These are phyloP conservation scores for Equus quagga DNA, from an alignment of 2,113 vertebrate species.

Conservation along the genomic window DNA sequence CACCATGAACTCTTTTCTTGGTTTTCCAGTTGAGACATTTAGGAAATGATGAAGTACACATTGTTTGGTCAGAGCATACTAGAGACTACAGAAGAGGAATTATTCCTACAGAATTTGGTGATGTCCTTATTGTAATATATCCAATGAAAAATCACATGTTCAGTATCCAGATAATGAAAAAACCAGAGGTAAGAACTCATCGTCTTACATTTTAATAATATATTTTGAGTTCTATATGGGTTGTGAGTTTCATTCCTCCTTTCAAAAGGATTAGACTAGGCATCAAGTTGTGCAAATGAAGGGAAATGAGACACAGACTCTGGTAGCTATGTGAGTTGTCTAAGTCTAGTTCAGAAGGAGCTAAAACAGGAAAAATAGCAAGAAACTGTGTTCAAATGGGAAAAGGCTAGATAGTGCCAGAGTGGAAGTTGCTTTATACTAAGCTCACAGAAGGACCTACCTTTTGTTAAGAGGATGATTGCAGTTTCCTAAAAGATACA, in stretches of 20 bases:
- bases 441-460: not conserved
- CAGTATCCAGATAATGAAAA: slow-evolving; percentile 99
- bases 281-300: not conserved
- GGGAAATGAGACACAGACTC: not conserved
- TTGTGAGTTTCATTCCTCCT: slow-evolving; percentile 23
- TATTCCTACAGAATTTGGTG: slow-evolving; percentile 99
- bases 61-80: slow-evolving; percentile 99
- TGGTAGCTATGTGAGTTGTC: not conserved
- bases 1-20: slow-evolving; percentile 55
- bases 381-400: slow-evolving; percentile 23
- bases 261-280: not conserved
- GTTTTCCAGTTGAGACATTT: slow-evolving; percentile 95
- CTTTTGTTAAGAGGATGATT: slow-evolving; percentile 39
- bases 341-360: not conserved
- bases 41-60: slow-evolving; percentile 99
- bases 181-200: slow-evolving; percentile 93
- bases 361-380: not conserved
- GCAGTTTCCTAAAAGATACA: not conserved
- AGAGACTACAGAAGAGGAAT: slow-evolving; percentile 98
- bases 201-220: slow-evolving; percentile 38
- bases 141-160: slow-evolving; percentile 99
- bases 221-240: slow-evolving; percentile 32
- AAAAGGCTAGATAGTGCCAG: not conserved
- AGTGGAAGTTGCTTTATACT: slow-evolving; percentile 34
- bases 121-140: slow-evolving; percentile 98